Percentiles rank a stretch among this genome's conserved stretches.
Conservation (phyloP, 1,140 invertebrate genomes). For the Drosophila sucinea region DNA sequence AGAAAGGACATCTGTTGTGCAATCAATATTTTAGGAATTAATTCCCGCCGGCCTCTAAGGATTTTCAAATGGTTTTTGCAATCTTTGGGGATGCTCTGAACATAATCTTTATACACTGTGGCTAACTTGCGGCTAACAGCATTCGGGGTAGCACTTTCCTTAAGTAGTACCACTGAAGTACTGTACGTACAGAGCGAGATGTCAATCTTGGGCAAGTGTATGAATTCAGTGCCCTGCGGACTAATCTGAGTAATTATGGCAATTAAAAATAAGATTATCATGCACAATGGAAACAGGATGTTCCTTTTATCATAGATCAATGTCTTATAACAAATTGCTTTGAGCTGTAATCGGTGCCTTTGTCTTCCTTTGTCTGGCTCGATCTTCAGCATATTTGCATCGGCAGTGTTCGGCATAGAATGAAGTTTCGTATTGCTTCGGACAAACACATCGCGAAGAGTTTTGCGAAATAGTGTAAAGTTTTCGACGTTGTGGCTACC, state of each 20-base stretch:
- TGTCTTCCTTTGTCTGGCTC: neutral
- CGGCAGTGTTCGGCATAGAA: neutral
- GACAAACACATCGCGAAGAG: constrained; percentile 20
- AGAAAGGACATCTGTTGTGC: neutral
- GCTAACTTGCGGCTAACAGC: neutral
- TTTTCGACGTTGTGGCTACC: neutral
- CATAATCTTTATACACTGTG: neutral
- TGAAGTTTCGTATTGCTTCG: neutral
- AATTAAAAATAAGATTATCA: neutral
- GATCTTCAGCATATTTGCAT: neutral
- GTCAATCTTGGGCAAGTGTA: neutral
- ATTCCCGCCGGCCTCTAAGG: neutral
- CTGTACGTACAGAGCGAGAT: neutral
- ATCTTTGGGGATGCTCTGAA: neutral
- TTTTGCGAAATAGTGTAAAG: constrained; percentile 17
- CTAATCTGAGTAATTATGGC: neutral
- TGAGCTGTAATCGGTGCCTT: neutral
- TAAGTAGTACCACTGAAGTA: neutral
- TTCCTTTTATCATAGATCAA: neutral
- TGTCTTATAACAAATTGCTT: neutral
- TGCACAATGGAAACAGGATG: neutral
- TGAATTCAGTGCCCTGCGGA: neutral
- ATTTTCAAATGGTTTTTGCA: neutral
- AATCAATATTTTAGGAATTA: neutral
- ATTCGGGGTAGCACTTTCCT: neutral